A percentile compares a stretch with the other conserved stretches of the same genome.
These are phyloP conservation scores for Pteria penguin DNA, from an alignment of 2,888 invertebrate species.

Conservation along the genomic window DNA sequence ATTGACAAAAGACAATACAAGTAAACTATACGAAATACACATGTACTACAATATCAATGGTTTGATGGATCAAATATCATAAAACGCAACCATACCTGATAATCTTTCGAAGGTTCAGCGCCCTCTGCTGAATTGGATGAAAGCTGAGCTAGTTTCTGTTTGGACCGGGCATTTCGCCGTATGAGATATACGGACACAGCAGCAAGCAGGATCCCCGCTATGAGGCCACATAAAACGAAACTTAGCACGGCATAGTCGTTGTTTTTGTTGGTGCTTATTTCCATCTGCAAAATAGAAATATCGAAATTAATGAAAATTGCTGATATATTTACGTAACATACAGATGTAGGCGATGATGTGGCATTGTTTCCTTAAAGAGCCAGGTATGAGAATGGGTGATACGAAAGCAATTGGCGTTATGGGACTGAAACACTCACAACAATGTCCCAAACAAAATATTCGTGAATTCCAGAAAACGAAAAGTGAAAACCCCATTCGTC, in stretches of 20 bases:
- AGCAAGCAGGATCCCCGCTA: constrained; percentile 84
- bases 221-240: constrained; percentile 85
- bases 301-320: too few relatives aligned
- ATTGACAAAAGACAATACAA: too few relatives aligned
- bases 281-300: too few relatives aligned
- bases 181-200: constrained; percentile 86
- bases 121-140: constrained; percentile 84
- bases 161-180: constrained; percentile 87
- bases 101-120: constrained; percentile 91
- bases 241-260: constrained; percentile 81
- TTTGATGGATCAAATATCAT: not conserved
- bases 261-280: constrained; percentile 51
- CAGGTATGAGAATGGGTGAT: too few relatives aligned
- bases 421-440: too few relatives aligned
- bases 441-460: too few relatives aligned
- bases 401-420: too few relatives aligned
- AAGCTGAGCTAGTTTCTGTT: constrained; percentile 90
- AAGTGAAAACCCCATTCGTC: too few relatives aligned
- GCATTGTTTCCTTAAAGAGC: too few relatives aligned
- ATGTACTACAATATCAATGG: not conserved
- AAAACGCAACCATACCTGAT: constrained; percentile 85
- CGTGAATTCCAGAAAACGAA: too few relatives aligned
- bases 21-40: not conserved
- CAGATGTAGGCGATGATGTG: too few relatives aligned
- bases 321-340: too few relatives aligned